phyloP scores from a whole-genome alignment of 37 sponge, comb jelly and placozoan genomes.

The Spongilla lacustris region DNA sequence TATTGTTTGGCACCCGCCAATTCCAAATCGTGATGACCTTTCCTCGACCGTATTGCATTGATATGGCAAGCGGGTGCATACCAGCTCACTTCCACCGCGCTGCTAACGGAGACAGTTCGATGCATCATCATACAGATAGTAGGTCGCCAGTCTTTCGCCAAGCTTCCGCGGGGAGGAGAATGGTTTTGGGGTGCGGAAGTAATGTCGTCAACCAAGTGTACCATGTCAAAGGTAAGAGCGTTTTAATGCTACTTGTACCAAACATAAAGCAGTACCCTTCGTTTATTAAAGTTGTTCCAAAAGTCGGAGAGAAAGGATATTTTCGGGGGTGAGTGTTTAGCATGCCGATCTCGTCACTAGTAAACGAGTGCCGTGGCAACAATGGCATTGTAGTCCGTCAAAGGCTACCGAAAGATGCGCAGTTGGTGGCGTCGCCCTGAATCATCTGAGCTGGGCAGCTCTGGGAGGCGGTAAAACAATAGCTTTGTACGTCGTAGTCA shows the following conservation, averaged over 20 bases:
- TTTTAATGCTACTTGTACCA: neutral
- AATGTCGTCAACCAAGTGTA: conserved; percentile 92
- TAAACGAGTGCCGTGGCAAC: too few relatives aligned
- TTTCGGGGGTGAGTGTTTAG: conserved; percentile 58
- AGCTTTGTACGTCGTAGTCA: neutral
- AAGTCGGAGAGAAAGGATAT: conserved; percentile 83
- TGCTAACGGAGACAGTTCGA: too few relatives aligned
- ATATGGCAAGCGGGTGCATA: too few relatives aligned
- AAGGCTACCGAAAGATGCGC: conserved; percentile 56
- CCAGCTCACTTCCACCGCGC: too few relatives aligned
- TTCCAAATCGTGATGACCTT: too few relatives aligned
- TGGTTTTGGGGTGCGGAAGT: conserved; percentile 90
- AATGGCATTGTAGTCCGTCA: conserved; percentile 51
- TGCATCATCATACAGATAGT: too few relatives aligned
- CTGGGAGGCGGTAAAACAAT: conserved; percentile 71
- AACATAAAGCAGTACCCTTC: too few relatives aligned
- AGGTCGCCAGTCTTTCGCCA: neutral
- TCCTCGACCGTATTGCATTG: too few relatives aligned
- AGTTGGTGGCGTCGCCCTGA: conserved; percentile 90
- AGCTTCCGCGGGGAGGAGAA: conserved; percentile 6
- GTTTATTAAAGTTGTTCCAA: conserved; percentile 71
- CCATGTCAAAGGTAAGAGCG: conserved; percentile 69
- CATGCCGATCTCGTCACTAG: neutral
- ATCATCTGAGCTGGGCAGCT: conserved; percentile 91
- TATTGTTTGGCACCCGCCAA: too few relatives aligned